Evolutionary conservation across 2,888 invertebrate genomes (phyloP), one percentile per base, ranked within the genome.

Genomic region (Philereme vetulata): DNA sequence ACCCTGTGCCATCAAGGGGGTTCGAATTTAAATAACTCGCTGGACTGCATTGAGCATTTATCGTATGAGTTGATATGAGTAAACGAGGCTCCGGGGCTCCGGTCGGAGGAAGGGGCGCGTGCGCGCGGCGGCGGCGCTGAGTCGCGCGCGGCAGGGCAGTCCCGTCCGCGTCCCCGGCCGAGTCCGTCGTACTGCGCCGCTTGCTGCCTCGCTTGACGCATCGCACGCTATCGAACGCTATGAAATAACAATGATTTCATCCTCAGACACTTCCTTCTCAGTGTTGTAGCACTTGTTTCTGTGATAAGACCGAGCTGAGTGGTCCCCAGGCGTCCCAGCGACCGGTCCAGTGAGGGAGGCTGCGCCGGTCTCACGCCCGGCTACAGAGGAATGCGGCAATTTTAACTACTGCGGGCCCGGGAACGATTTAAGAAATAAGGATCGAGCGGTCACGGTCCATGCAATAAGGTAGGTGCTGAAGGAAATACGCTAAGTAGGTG

Each of bases 361-460:
- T 89, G 89, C 88, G 87, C 81, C 84, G 84, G 85, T 84, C 85
- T 82, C 83, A 84, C 87, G 88, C 88, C 86, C 82, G 86, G 80
- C 82, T 86, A 86, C 86, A 85, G 84, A 84, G 91, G 91, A 92
- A 92, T 92, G 91, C 91, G 89, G 91, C 86, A 90, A 90, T 90
- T 90, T 91, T 90, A 90, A 90, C 90, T 88, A 90, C 90, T 90
- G 90, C 90, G 85, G 90, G 86, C 85, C 80, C 85, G 82, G 86
- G 83, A 86, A 84, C 85, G 84, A 84, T 85, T 86, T 81, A 81
- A 78, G 82, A 84, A 82, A 70, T 83, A 86, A 85, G 86, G 84
- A 85, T 85, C 83, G 78, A 81, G 80, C 78, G 77, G 76, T 76
- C 80, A 76, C 81, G 75, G 73, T 75, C 71, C 72, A 70, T 70